phyloP scores from a whole-genome alignment of 2,797 vertebrate genomes.

The Onychomys arenicola region DNA sequence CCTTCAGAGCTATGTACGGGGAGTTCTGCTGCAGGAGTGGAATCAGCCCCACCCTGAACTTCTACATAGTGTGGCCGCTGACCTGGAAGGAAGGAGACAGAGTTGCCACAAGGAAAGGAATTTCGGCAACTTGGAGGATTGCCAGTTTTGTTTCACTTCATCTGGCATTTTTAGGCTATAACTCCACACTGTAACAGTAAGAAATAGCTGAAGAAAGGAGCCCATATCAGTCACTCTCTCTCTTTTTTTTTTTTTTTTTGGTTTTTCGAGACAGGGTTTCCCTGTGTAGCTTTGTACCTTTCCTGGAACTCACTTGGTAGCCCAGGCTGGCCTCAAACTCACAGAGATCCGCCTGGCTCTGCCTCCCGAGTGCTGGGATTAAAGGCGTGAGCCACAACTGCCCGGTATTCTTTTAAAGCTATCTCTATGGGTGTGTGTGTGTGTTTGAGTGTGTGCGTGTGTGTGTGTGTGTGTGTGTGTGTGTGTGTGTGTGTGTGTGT shows the following conservation, averaged over 20 bases:
- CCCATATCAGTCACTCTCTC: too few relatives aligned
- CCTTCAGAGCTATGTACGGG: not conserved
- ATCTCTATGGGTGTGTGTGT: not conserved
- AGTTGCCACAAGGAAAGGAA: not conserved
- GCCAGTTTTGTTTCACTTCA: not conserved
- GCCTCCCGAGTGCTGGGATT: too few relatives aligned
- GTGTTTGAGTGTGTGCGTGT: not conserved
- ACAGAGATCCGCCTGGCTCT: too few relatives aligned
- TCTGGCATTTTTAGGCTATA: not conserved
- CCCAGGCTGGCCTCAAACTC: too few relatives aligned
- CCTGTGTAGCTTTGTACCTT: too few relatives aligned
- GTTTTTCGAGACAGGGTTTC: too few relatives aligned
- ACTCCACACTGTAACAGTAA: not conserved
- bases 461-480: not conserved
- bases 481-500: not conserved
- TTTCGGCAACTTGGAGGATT: not conserved
- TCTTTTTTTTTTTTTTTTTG: too few relatives aligned
- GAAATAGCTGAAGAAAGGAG: conserved; percentile 4
- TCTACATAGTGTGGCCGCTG: not conserved
- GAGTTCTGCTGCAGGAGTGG: not conserved
- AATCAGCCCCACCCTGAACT: not conserved
- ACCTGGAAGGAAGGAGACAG: not conserved
- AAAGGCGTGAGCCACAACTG: too few relatives aligned
- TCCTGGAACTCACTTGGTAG: too few relatives aligned
- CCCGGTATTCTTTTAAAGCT: not conserved